Evolutionary conservation across 1,140 invertebrate species (phyloP), one percentile per base, ranked within the genome.

Genomic region (Cheumatopsyche charites): DNA sequence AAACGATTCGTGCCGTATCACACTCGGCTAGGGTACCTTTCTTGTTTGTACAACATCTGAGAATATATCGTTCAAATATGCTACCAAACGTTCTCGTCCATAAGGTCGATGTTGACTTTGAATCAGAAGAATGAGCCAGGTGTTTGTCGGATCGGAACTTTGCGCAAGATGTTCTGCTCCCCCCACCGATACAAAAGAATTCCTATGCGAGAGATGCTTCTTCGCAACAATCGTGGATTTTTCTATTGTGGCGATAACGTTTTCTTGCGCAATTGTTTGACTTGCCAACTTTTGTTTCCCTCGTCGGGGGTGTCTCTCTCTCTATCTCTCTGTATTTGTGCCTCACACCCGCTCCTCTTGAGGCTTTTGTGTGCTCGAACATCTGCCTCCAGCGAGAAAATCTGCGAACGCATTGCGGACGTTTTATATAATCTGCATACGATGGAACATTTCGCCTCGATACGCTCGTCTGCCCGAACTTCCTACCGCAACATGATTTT

Each of bases 151-250:
- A 43, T 29, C 25, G 45, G 62, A 49, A 58, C 55, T 71, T 71
- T 75, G 71, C 61, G 75, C 72, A 73, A 76, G 75, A 73, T 72
- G 71, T 67, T 43, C 62, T n/a, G n/a, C n/a, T n/a, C n/a, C n/a
- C n/a, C n/a, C n/a, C n/a, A n/a, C 41, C 19, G 12, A 62, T 49
- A 76, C 75, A 76, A 76, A 76, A 66, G 72, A 76, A 76, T 76
- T 76, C 72, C 75, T 36, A 12, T 67, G 26, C 52, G 47, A 71
- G 69, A 71, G 47, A 71, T 65, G 68, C 71, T 75, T 75, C 52
- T 72, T 26, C 19, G 62, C 45, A 67, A 67, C 71, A 70, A 72
- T 73, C 47, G 55, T 70, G 49, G 45, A 62, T 75, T 71, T 43
- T 72, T 73, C 75, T 69, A 73, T 73, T 73, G 71, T 70, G 43